Evolutionary conservation across 2,113 vertebrate genomes (phyloP), one percentile per base, ranked within the genome.

Genomic region (Calidris pugnax): DNA sequence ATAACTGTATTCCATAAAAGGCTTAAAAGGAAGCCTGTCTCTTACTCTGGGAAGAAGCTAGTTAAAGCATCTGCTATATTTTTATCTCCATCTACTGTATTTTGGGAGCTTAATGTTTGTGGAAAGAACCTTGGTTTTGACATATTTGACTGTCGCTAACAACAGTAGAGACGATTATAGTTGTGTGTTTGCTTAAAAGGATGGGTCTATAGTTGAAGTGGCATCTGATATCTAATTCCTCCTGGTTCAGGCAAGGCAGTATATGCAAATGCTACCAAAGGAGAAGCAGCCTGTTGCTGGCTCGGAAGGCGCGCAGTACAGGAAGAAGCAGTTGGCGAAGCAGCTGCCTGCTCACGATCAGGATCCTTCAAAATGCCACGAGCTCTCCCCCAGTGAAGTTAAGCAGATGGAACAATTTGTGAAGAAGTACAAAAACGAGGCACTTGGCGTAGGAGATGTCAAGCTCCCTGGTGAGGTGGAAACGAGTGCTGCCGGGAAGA

Each of bases 281-380:
- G 99, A 99, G 95, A 99, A 98, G 73, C 99, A 99, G 88, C 99
- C 99, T 1, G 98, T 99, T 80, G 97, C 98, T 33, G 99, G 99
- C 48, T 98, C 99, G 0, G 98, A 99, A 93, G 99, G 99, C 17
- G 99, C 99, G 0, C 98, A 98, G n/a, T 99, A 99, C 98, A 99
- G 99, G 50, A 99, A 99, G 97, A 99, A 99, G 94, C 99, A 99
- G 98, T 98, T 99, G 99, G 99, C 99, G 20, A 98, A 98, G 83
- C 99, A 99, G 98, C 98, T 99, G 77, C 99, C 99, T 5, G 99
- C 99, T 66, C 99, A 99, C 0, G 99, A 99, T 97, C 99, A 99
- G 97, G 99, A 99, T 97, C 99, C 99, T 27, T 98, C 98, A 32
- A 99, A 97, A 97, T 99, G 99, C 98, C 99, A 99, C 3, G 99